phyloP scores from a whole-genome alignment of 2,888 invertebrate species.

The Limenitis camilla region DNA sequence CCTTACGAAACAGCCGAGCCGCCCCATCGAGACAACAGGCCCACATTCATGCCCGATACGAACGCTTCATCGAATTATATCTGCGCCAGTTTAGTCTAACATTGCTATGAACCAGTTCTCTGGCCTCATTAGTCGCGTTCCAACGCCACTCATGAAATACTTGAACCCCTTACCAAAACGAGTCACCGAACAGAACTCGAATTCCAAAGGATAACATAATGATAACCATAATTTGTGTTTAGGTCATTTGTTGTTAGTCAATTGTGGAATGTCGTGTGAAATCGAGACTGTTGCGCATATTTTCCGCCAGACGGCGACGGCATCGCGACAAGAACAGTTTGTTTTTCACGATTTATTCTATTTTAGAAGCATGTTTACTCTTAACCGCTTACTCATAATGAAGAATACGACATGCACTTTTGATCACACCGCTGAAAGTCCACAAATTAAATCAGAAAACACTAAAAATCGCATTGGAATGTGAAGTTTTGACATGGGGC shows the following conservation, averaged over 20 bases:
- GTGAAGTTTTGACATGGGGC: conserved; percentile 75
- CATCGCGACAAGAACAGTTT: conserved; percentile 62
- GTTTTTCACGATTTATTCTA: conserved; percentile 68
- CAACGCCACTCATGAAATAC: conserved; percentile 46
- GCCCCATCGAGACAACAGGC: conserved; percentile 47
- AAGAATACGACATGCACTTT: conserved; percentile 36
- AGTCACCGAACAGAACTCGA: conserved; percentile 44
- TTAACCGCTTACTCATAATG: conserved; percentile 40
- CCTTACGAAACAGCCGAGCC: conserved; percentile 56
- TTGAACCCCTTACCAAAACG: conserved; percentile 44
- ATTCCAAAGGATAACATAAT: conserved; percentile 68
- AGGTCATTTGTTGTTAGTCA: conserved; percentile 75
- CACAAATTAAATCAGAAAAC: conserved; percentile 49
- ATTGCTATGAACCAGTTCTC: conserved; percentile 64
- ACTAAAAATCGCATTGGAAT: conserved; percentile 66
- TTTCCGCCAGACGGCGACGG: conserved; percentile 77
- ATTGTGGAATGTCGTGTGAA: conserved; percentile 76
- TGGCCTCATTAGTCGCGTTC: conserved; percentile 58
- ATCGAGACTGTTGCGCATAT: conserved; percentile 72
- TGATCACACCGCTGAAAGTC: conserved; percentile 33
- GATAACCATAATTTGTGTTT: conserved; percentile 73
- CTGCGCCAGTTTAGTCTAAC: conserved; percentile 58
- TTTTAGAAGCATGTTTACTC: conserved; percentile 55
- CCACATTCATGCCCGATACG: conserved; percentile 49
- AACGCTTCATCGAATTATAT: conserved; percentile 63